These are phyloP conservation scores for Aphidius ervi DNA, from an alignment of 1,140 invertebrate species.

Conservation along the genomic window DNA sequence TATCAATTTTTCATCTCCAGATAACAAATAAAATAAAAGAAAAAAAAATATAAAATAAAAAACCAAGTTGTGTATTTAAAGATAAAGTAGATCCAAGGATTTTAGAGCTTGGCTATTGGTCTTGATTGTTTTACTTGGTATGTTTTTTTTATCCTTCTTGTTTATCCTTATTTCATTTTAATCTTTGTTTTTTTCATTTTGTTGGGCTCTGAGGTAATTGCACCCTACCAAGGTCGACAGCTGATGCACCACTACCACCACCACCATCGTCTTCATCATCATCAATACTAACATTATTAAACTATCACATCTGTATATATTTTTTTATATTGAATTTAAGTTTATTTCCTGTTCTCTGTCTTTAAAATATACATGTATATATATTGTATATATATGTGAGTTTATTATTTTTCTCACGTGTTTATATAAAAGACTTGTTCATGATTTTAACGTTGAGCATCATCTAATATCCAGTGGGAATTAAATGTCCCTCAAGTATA, in stretches of 20 bases:
- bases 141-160: constrained; percentile 16
- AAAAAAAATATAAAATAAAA: constrained; percentile 1
- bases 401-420: too few relatives aligned
- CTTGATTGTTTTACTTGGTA: constrained; percentile 9
- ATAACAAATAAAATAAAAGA: constrained; percentile 1
- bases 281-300: neutral
- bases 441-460: too few relatives aligned
- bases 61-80: constrained; percentile 5
- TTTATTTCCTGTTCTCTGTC: constrained; percentile 21
- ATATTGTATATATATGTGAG: constrained; percentile 10
- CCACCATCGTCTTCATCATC: constrained; percentile 34
- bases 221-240: constrained; percentile 54
- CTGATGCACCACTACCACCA: constrained; percentile 47
- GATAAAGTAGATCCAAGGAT: constrained; percentile 5
- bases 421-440: too few relatives aligned
- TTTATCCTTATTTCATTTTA: constrained; percentile 13
- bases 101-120: constrained; percentile 13
- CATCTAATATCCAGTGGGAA: too few relatives aligned
- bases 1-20: neutral
- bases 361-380: constrained; percentile 17
- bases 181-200: constrained; percentile 31
- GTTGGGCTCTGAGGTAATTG: constrained; percentile 47
- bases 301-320: too few relatives aligned
- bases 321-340: neutral
- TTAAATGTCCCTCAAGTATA: too few relatives aligned